Evolutionary conservation across 2,797 vertebrate species (phyloP).

Genomic region (Acrossocheilus wenchowensis): DNA sequence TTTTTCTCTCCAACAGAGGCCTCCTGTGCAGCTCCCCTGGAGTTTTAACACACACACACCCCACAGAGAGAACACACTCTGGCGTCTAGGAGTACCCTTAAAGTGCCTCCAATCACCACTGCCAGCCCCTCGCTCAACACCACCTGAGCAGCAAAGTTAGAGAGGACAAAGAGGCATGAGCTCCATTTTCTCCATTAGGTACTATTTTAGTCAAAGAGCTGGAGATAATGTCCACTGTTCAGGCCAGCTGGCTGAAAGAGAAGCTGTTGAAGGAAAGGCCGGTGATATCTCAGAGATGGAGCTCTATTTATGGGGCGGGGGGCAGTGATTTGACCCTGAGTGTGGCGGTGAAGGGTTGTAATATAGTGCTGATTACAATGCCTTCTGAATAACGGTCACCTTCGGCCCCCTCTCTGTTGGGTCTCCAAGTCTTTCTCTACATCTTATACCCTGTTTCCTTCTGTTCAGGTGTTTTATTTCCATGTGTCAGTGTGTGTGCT

Average conservation of each 20-base stretch:
- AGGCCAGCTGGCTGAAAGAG: constrained; percentile 28
- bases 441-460: not conserved
- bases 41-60: not conserved
- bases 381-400: constrained; percentile 43
- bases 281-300: constrained; percentile 30
- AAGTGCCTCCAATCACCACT: constrained; percentile 34
- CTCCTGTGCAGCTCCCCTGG: not conserved
- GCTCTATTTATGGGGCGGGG: constrained; percentile 17
- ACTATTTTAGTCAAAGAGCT: constrained; percentile 50
- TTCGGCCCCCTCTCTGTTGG: constrained; percentile 15
- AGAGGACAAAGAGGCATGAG: constrained; percentile 24
- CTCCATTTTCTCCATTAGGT: constrained; percentile 51
- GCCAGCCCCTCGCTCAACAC: constrained; percentile 6
- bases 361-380: constrained; percentile 39
- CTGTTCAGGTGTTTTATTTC: constrained; percentile 4
- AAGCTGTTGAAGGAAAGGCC: constrained; percentile 41
- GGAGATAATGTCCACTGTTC: constrained; percentile 42
- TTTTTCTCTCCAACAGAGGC: not conserved
- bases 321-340: constrained; percentile 34
- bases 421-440: constrained; percentile 8
- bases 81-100: not conserved
- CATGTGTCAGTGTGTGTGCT: not conserved
- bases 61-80: constrained; percentile 7
- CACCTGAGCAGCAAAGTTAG: constrained; percentile 27
- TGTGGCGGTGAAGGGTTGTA: not conserved